phyloP scores from a whole-genome alignment of 1,140 invertebrate species.

The Apis florea region DNA sequence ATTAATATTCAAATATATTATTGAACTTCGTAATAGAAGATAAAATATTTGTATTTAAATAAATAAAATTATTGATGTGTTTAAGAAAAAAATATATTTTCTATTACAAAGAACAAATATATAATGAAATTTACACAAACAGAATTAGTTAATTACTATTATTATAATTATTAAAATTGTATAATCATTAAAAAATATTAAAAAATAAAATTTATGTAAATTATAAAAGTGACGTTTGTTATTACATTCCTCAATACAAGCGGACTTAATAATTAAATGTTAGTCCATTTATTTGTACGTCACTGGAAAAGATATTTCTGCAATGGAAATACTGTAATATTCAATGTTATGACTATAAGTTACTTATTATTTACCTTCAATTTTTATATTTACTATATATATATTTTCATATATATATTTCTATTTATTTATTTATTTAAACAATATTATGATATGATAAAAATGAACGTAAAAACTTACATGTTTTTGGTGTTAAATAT shows the following conservation, averaged over 20 bases:
- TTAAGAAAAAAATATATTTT: background rate
- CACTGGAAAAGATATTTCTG: constrained; percentile 49
- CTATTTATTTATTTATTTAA: constrained; percentile 15
- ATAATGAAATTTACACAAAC: background rate
- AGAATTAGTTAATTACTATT: background rate
- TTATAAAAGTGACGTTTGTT: constrained; percentile 50
- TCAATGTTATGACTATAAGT: constrained; percentile 26
- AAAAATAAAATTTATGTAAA: background rate
- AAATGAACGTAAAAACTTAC: constrained; percentile 82
- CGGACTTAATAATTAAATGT: constrained; percentile 48
- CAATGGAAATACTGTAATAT: constrained; percentile 45
- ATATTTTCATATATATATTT: too few relatives aligned
- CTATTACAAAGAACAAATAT: background rate
- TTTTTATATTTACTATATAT: constrained; percentile 10
- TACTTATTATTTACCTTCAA: constrained; percentile 37
- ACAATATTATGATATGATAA: constrained; percentile 16
- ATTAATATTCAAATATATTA: constrained; percentile 58
- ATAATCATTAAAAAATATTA: constrained; percentile 29
- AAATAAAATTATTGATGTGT: constrained; percentile 8
- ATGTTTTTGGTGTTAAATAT: constrained; percentile 98
- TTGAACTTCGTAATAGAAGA: constrained; percentile 26
- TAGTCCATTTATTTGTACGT: constrained; percentile 48
- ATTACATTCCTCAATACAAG: constrained; percentile 62
- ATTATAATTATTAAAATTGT: background rate
- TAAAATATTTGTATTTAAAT: background rate